Evolutionary conservation across 2,113 vertebrate genomes (phyloP).

Genomic region (Apodemus sylvaticus): DNA sequence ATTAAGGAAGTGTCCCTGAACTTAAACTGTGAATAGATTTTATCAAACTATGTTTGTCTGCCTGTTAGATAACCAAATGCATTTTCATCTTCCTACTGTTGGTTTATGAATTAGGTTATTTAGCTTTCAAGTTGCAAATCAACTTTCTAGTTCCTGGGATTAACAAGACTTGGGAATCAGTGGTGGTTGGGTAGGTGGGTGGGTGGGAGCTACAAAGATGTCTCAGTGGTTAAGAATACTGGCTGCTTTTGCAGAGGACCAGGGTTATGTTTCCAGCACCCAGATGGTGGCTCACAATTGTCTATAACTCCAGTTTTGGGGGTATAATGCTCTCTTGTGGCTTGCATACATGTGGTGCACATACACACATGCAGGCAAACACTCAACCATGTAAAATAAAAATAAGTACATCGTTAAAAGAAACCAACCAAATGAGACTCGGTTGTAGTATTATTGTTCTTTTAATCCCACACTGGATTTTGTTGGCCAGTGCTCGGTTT

Average conservation of each 20-base stretch:
- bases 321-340: not conserved
- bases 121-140: constrained; percentile 44
- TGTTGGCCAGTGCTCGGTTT: not conserved
- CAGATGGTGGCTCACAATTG: not conserved
- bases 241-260: not conserved
- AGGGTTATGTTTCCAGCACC: not conserved
- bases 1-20: not conserved
- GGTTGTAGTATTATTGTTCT: not conserved
- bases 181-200: not conserved
- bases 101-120: not conserved
- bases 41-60: not conserved
- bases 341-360: not conserved
- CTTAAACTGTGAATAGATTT: not conserved
- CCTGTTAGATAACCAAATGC: not conserved
- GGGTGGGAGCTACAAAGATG: not conserved
- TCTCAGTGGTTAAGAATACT: not conserved
- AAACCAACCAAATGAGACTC: not conserved
- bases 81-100: not conserved
- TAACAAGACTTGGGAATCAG: not conserved
- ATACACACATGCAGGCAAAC: not conserved
- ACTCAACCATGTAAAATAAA: not conserved
- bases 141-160: not conserved
- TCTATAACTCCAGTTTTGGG: not conserved
- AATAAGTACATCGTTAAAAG: not conserved
- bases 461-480: not conserved